These are phyloP conservation scores for Saxidomus purpurata DNA, from an alignment of 1,140 invertebrate genomes.

Conservation along the genomic window DNA sequence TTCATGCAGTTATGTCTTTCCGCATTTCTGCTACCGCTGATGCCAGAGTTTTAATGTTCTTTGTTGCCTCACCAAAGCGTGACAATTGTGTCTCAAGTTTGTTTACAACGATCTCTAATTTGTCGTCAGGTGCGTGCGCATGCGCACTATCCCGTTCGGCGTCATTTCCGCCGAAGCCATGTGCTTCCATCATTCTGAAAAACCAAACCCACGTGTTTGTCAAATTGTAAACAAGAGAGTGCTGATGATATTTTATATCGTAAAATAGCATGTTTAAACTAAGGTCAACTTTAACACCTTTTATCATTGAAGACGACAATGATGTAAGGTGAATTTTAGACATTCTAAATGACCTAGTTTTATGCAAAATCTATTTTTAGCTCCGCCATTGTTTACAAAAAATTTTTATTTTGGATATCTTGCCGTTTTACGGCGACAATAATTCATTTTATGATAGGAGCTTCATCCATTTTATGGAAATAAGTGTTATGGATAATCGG, in stretches of 20 bases:
- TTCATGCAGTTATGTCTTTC: slow-evolving; percentile 7
- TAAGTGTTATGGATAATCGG: slow-evolving; percentile 7
- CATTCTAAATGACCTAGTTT: slow-evolving; percentile 12
- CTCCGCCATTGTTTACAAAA: slow-evolving; percentile 17
- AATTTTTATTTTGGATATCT: slow-evolving; percentile 5
- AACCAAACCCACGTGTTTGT: slow-evolving; percentile 17
- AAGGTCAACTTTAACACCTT: slow-evolving; percentile 4
- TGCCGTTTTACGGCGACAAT: slow-evolving; percentile 13
- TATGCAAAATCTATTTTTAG: slow-evolving; percentile 28
- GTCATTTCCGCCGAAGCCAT: slow-evolving; percentile 14
- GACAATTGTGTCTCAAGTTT: slow-evolving; percentile 20
- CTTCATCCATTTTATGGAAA: slow-evolving; percentile 22
- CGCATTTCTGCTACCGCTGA: not conserved
- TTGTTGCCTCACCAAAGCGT: slow-evolving; percentile 25
- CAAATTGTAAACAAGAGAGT: slow-evolving; percentile 28
- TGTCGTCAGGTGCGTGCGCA: slow-evolving; percentile 12
- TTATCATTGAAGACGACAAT: slow-evolving; percentile 19
- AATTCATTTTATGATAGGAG: slow-evolving; percentile 9
- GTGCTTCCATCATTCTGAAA: slow-evolving; percentile 1
- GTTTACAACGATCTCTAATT: slow-evolving; percentile 3
- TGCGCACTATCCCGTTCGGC: slow-evolving; percentile 17
- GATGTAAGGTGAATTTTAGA: slow-evolving; percentile 8
- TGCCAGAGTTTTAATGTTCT: slow-evolving; percentile 19
- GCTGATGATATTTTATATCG: slow-evolving; percentile 32
- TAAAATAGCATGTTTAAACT: slow-evolving; percentile 16